Evolutionary conservation across 2,113 vertebrate species (phyloP).

Genomic region (Notiomystis cincta): DNA sequence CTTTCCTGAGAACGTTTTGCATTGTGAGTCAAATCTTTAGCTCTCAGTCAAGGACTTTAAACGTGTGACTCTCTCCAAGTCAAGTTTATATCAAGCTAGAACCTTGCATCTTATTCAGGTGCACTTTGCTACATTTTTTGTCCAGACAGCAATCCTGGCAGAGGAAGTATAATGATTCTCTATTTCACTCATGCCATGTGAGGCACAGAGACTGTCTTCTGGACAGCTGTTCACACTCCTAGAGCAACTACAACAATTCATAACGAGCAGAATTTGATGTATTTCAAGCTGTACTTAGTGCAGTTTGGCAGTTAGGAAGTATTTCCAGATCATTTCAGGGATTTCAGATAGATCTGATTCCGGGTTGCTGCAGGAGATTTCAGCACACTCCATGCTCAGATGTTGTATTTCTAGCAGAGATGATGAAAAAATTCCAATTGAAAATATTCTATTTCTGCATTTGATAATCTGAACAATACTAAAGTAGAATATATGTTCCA

Average conservation of each 20-base stretch:
- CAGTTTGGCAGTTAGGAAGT: not conserved
- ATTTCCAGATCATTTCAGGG: not conserved
- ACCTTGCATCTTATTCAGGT: not conserved
- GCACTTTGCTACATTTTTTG: not conserved
- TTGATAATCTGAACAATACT: not conserved
- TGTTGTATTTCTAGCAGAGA: not conserved
- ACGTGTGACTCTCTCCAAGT: not conserved
- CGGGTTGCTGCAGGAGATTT: not conserved
- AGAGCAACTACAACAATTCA: not conserved
- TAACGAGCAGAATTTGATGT: not conserved
- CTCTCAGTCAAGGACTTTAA: not conserved
- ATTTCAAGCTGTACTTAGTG: not conserved
- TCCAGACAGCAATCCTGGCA: not conserved
- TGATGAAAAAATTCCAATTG: not conserved
- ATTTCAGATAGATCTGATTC: not conserved
- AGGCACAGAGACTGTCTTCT: not conserved
- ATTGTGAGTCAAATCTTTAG: not conserved
- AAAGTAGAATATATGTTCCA: not conserved
- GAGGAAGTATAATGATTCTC: not conserved
- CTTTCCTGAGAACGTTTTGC: not conserved
- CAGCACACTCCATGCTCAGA: not conserved
- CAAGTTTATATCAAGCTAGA: not conserved
- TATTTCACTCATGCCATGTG: not conserved
- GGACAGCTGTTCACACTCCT: not conserved
- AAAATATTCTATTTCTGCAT: not conserved